Percentiles rank a stretch among this genome's conserved stretches.
Conservation (phyloP, 2,888 invertebrate species). For the Urechis unicinctus region DNA sequence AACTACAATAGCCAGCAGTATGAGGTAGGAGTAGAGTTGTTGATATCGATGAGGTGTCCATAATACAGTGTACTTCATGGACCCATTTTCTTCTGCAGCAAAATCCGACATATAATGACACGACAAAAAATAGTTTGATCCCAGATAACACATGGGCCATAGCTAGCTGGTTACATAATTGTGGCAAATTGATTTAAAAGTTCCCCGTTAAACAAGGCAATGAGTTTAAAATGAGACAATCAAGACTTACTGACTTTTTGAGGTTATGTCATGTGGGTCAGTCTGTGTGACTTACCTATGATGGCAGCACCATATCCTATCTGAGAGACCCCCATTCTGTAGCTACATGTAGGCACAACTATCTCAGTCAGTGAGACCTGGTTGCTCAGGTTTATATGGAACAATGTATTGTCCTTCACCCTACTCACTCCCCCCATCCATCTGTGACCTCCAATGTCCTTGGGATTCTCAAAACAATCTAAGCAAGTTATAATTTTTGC, state of each 20-base stretch:
- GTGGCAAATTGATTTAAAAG: no score
- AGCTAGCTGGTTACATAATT: no score
- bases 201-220: no score
- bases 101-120: slow-evolving; percentile 19
- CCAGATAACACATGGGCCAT: no score
- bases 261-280: neutral
- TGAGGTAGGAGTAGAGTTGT: slow-evolving; percentile 6
- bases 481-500: slow-evolving; percentile 6
- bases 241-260: neutral
- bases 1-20: no score
- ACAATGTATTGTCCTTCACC: neutral
- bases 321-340: slow-evolving; percentile 83
- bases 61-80: slow-evolving; percentile 62
- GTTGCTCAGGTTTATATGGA: slow-evolving; percentile 15
- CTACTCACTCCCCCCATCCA: neutral
- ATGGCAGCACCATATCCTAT: slow-evolving; percentile 63
- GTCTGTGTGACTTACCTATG: slow-evolving; percentile 13
- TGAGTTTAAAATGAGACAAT: no score
- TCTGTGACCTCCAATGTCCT: neutral
- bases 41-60: slow-evolving; percentile 70
- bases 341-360: slow-evolving; percentile 88
- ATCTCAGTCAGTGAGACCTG: slow-evolving; percentile 62
- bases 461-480: slow-evolving; percentile 3
- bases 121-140: neutral
- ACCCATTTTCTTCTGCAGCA: slow-evolving; percentile 34